Evolutionary conservation across 2,888 invertebrate genomes (phyloP).

Genomic region (Drosophila subsilvestris): DNA sequence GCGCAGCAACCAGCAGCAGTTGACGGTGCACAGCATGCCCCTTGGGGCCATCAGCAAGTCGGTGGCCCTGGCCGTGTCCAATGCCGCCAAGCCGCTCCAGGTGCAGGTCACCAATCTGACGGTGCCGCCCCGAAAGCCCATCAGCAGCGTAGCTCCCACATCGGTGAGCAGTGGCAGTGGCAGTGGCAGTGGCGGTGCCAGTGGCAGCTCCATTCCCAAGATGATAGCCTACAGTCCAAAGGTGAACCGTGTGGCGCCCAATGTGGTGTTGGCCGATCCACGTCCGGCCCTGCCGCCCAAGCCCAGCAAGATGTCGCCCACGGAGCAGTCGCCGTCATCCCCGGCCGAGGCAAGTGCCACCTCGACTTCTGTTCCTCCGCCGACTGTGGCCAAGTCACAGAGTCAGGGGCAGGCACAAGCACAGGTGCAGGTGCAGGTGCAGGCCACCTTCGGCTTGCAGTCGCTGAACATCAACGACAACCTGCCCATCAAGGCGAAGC

Average conservation of each 20-base stretch:
- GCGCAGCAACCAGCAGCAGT: slow-evolving; percentile 84
- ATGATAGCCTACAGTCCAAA: slow-evolving; percentile 84
- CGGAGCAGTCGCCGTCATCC: slow-evolving; percentile 46
- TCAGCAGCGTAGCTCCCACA: slow-evolving; percentile 93
- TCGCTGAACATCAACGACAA: slow-evolving; percentile 84
- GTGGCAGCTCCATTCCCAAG: slow-evolving; percentile 79
- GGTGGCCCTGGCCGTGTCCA: slow-evolving; percentile 81
- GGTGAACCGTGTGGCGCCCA: slow-evolving; percentile 85
- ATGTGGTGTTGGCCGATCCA: slow-evolving; percentile 68
- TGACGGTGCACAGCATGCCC: slow-evolving; percentile 86
- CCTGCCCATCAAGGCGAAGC: slow-evolving; percentile 91
- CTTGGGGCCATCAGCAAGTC: slow-evolving; percentile 84
- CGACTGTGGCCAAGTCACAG: neutral
- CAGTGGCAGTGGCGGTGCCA: slow-evolving; percentile 36
- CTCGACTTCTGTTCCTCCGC: neutral
- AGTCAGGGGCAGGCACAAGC: slow-evolving; percentile 14
- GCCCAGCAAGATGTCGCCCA: slow-evolving; percentile 86
- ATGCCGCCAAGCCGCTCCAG: slow-evolving; percentile 78
- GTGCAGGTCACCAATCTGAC: slow-evolving; percentile 79
- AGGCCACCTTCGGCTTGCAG: slow-evolving; percentile 67
- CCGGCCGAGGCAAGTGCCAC: slow-evolving; percentile 2
- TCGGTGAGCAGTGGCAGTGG: slow-evolving; percentile 84
- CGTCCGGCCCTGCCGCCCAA: slow-evolving; percentile 94
- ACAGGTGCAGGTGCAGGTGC: slow-evolving; percentile 12
- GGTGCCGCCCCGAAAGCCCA: slow-evolving; percentile 89